Percentiles rank a stretch among this genome's conserved stretches.
phyloP scores from a whole-genome alignment of 2,888 invertebrate genomes.

The Leptinotarsa juncta region DNA sequence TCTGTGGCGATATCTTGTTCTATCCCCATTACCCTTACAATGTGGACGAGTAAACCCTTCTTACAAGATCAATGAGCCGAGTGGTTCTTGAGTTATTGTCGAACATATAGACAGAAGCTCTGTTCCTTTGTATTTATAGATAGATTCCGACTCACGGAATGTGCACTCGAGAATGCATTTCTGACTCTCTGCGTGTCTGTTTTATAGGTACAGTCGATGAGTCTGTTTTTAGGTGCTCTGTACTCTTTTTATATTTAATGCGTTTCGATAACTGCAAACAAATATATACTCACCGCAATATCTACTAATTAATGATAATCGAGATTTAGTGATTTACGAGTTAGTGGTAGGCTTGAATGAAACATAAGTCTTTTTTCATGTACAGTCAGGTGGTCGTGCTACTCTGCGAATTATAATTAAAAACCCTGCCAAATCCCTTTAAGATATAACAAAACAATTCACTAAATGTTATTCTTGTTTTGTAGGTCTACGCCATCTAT shows the following conservation, averaged over 20 bases:
- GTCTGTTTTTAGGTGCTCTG: constrained; percentile 15
- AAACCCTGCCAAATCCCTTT: too few species aligned
- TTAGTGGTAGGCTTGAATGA: too few species aligned
- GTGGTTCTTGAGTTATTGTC: constrained; percentile 15
- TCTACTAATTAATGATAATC: not conserved
- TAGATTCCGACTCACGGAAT: constrained; percentile 15
- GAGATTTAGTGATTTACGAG: not conserved
- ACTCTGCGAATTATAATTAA: too few species aligned
- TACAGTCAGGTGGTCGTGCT: too few species aligned
- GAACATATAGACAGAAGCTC: constrained; percentile 13
- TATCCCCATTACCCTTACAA: not conserved
- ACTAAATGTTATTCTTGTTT: too few species aligned
- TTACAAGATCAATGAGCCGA: constrained; percentile 12
- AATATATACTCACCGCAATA: constrained; percentile 2
- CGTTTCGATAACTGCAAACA: constrained; percentile 15
- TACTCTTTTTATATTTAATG: constrained; percentile 12
- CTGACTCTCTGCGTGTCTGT: not conserved
- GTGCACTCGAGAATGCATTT: constrained; percentile 18
- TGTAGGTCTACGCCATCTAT: too few species aligned
- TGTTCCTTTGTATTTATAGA: constrained; percentile 16
- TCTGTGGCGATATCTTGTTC: not conserved
- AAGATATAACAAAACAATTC: too few species aligned
- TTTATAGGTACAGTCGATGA: constrained; percentile 13
- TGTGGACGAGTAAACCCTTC: constrained; percentile 6
- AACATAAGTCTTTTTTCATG: too few species aligned